phyloP scores from a whole-genome alignment of 1,140 invertebrate species.

The Aphidius gifuensis region DNA sequence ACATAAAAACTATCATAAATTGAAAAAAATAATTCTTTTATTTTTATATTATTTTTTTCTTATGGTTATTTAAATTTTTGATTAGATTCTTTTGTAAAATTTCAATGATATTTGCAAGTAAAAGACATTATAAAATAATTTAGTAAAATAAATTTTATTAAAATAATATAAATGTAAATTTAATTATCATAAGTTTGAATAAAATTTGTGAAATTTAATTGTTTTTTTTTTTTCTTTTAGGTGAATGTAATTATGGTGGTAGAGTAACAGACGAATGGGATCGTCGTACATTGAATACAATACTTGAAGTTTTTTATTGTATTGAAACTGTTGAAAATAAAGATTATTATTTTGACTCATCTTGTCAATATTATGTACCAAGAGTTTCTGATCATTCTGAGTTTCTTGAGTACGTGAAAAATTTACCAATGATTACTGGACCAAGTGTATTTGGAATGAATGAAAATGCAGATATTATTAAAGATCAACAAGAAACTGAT shows the following conservation, averaged over 20 bases:
- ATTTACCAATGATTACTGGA: slow-evolving; percentile 73
- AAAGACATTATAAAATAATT: too few relatives aligned
- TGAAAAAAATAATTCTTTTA: too few relatives aligned
- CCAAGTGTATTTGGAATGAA: slow-evolving; percentile 89
- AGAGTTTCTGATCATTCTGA: slow-evolving; percentile 68
- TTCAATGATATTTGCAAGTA: too few relatives aligned
- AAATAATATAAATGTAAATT: too few relatives aligned
- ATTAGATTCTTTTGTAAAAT: too few relatives aligned
- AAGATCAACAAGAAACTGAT: slow-evolving; percentile 84
- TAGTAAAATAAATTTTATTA: too few relatives aligned
- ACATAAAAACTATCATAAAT: too few relatives aligned
- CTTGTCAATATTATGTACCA: slow-evolving; percentile 74
- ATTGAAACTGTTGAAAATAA: slow-evolving; percentile 54
- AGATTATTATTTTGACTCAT: slow-evolving; percentile 63
- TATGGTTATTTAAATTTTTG: too few relatives aligned
- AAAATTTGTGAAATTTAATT: too few relatives aligned
- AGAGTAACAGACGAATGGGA: slow-evolving; percentile 96
- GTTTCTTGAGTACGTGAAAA: slow-evolving; percentile 74
- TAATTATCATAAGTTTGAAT: too few relatives aligned
- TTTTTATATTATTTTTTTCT: too few relatives aligned
- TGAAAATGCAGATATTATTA: slow-evolving; percentile 89
- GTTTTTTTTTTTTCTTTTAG: slow-evolving; percentile 37
- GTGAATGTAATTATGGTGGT: slow-evolving; percentile 96
- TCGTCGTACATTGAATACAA: slow-evolving; percentile 79
- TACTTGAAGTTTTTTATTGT: slow-evolving; percentile 80